Evolutionary conservation across 2,888 invertebrate genomes (phyloP), one percentile per base, ranked within the genome.

Genomic region (Torymus aiolomorphi): DNA sequence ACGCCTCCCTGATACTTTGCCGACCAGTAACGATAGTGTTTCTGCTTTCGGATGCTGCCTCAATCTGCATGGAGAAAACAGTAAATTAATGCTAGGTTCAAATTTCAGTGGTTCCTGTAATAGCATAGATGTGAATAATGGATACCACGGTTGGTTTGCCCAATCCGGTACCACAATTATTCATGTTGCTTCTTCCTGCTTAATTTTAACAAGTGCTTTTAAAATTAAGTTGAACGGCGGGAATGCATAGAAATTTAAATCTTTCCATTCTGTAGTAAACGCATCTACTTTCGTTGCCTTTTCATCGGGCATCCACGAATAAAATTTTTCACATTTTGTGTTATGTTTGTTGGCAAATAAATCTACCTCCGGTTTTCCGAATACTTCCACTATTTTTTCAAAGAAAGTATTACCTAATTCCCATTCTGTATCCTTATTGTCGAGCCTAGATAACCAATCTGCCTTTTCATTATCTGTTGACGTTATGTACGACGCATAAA

Each of bases 261-360:
- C 11, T 16, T 70, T 14, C 80, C 81, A 83, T 11, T 56, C 20
- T 14, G 79, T 54, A 16, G 82, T 83, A 74, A 82, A 82, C 0
- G 82, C 82, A 52, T 82, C 82, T 14, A 82, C 74, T 42, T 20
- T 54, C 3, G 20, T 1, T 1, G 81, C 78, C 42, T 75, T 61
- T 1, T 52, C 13, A 75, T 82, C 81, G 14, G 76, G 80, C 12
- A 72, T 59, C 71, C 80, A 70, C 10, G 82, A 70, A 52, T 83
- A 11, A n/a, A n/a, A n/a, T n/a, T n/a, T n/a, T n/a, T n/a, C n/a
- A n/a, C n/a, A n/a, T n/a, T n/a, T n/a, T n/a, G 16, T 76, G 70
- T 84, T 84, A n/a, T 13, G 13, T 59, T 77, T 56, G 11, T 72
- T 65, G 0, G 83, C 83, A 67, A 84, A 84, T 42, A 83, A 62